Evolutionary conservation across 2,888 invertebrate genomes (phyloP).

Genomic region (Caenorhabditis imperialis): DNA sequence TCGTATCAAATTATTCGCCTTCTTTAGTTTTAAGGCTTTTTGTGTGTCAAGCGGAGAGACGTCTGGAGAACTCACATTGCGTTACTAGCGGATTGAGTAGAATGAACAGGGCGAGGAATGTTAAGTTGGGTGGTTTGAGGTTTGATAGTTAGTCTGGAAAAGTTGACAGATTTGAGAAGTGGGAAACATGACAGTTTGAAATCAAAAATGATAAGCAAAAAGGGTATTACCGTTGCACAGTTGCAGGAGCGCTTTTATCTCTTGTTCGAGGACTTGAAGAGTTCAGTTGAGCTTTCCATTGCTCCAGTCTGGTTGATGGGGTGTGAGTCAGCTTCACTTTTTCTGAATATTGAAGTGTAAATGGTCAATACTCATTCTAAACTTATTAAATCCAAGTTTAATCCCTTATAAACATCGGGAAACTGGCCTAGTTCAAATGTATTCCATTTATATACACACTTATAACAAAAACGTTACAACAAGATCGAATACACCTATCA

Average conservation of each 20-base stretch:
- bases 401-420: too few relatives aligned
- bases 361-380: too few relatives aligned
- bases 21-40: background rate
- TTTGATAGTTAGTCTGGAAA: slow-evolving; percentile 54
- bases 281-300: slow-evolving; percentile 65
- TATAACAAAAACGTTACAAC: background rate
- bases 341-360: slow-evolving; percentile 23
- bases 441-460: too few relatives aligned
- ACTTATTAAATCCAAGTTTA: too few relatives aligned
- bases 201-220: background rate
- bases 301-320: slow-evolving; percentile 54
- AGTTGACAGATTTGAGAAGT: background rate
- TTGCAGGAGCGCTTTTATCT: slow-evolving; percentile 64
- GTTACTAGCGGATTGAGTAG: slow-evolving; percentile 56
- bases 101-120: slow-evolving; percentile 51
- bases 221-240: slow-evolving; percentile 52
- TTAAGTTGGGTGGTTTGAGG: slow-evolving; percentile 55
- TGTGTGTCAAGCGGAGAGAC: too few relatives aligned
- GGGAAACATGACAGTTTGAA: background rate
- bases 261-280: slow-evolving; percentile 48
- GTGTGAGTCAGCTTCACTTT: slow-evolving; percentile 51
- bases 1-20: slow-evolving; percentile 31
- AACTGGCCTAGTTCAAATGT: too few relatives aligned
- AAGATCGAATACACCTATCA: background rate
- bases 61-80: slow-evolving; percentile 44